Evolutionary conservation across 2,888 invertebrate genomes (phyloP).

Genomic region (Xylota sylvarum): DNA sequence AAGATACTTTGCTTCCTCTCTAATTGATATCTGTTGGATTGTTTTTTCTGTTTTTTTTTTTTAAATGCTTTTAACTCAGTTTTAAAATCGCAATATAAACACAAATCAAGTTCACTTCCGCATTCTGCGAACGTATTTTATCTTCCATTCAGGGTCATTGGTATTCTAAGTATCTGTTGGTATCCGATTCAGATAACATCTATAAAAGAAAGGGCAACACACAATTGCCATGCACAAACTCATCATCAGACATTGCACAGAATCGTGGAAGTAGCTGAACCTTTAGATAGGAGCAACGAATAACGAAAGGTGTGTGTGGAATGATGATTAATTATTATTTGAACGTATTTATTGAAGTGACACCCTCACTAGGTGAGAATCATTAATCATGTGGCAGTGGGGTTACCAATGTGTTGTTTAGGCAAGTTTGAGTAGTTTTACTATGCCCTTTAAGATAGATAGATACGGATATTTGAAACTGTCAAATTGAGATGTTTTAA

Average conservation of each 20-base stretch:
- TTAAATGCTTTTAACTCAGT: conserved; percentile 15
- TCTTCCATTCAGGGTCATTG: conserved; percentile 58
- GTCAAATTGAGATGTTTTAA: conserved; percentile 66
- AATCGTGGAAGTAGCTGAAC: conserved; percentile 23
- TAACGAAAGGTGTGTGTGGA: conserved; percentile 43
- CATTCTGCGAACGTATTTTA: conserved; percentile 37
- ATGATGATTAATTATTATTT: conserved; percentile 59
- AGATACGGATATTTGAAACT: conserved; percentile 46
- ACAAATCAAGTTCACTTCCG: conserved; percentile 66
- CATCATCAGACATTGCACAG: conserved; percentile 21
- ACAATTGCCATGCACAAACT: conserved; percentile 26
- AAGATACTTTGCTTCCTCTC: conserved; percentile 9
- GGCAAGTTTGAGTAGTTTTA: conserved; percentile 36
- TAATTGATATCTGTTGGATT: conserved; percentile 24
- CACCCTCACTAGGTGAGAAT: conserved; percentile 52
- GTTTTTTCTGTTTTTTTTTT: conserved; percentile 17
- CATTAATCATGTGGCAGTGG: conserved; percentile 66
- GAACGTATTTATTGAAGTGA: conserved; percentile 40
- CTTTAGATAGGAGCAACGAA: neutral
- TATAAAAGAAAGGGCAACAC: conserved; percentile 30
- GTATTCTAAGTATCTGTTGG: conserved; percentile 45
- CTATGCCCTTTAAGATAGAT: conserved; percentile 20
- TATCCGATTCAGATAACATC: conserved; percentile 44
- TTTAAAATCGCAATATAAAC: conserved; percentile 27
- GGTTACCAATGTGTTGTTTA: conserved; percentile 30